These are phyloP conservation scores for Bombus waltoni DNA, from an alignment of 1,140 invertebrate genomes.

Conservation along the genomic window DNA sequence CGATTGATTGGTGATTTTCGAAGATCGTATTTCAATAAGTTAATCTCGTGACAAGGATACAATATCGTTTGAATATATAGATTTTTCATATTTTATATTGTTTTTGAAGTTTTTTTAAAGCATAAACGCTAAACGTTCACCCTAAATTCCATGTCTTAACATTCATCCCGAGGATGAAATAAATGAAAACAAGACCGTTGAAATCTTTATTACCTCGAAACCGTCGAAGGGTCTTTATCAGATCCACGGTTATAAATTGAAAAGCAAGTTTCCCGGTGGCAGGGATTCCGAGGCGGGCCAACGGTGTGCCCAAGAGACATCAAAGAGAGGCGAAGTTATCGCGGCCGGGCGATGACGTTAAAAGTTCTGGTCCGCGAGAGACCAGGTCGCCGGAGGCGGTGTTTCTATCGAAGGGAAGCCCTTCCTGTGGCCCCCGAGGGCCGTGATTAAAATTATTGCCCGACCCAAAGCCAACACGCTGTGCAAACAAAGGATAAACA, in stretches of 20 bases:
- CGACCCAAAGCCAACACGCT: conserved; percentile 45
- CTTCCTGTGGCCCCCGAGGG: neutral
- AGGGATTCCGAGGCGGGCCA: conserved; percentile 1
- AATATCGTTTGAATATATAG: too few species aligned
- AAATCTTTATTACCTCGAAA: neutral
- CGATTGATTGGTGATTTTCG: too few species aligned
- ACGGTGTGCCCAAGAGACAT: neutral
- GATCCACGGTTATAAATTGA: neutral
- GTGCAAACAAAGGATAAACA: conserved; percentile 61
- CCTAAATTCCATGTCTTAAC: neutral
- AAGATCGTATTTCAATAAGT: too few species aligned
- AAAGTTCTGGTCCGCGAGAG: conserved; percentile 21
- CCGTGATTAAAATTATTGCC: conserved; percentile 62
- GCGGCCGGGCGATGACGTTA: conserved; percentile 20
- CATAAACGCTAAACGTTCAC: neutral
- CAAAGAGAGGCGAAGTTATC: conserved; percentile 37
- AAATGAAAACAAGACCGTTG: neutral
- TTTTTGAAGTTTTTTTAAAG: neutral
- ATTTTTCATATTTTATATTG: neutral
- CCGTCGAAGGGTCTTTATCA: neutral
- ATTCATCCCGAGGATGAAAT: too few species aligned
- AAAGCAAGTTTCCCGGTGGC: neutral
- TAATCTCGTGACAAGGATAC: too few species aligned
- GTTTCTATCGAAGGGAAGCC: neutral
- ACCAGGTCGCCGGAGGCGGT: neutral